Evolutionary conservation across 2,113 vertebrate genomes (phyloP), one percentile per base, ranked within the genome.

Genomic region (Cyprinodon variegatus): DNA sequence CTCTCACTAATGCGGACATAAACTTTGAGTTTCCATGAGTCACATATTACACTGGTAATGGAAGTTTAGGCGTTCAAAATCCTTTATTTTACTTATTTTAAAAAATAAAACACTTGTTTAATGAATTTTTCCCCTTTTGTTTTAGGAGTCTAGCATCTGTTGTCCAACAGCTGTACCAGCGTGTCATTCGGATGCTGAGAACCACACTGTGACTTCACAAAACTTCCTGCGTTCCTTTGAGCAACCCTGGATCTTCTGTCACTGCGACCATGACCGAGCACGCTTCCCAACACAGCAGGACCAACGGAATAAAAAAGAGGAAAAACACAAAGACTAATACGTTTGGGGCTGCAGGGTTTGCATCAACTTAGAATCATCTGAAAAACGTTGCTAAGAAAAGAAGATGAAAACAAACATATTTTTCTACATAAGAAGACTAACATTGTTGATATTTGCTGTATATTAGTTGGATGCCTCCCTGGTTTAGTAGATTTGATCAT

Each of bases 151-250:
- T 92, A 85, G 43, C 69, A 38, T 90, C 90, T 8, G 76, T 91
- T 10, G 64, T 83, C 72, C 94, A 94, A 79, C 92, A 93, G 72
- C 83, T 95, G 71, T 94, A 89, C 74, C 93, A 94, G 59, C 85
- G 90, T 12, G 83, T 88, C 61, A 62, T 86, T 53, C 88, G 91
- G 7, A 75, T 93, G 53, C 68, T 94, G 64, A 89, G 82, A 53
- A 83, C 90, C 53, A 83, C 90, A 6, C 85, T 92, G 70, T 94
- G 81, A 94, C 50, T 65, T 72, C 38, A 4, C 59, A 12, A 29
- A 2, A 4, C 40, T 59, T 63, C 36, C 40, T 3, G 57, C 46
- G 46, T 70, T 62, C 66, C 7, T 57, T 50, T 39, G 43, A 64
- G 10, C 11, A 41, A 62, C 48, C 8, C n/a, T 5, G 22, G 46